Evolutionary conservation across 1,140 invertebrate species (phyloP).

Genomic region (Drosophila neocordata): DNA sequence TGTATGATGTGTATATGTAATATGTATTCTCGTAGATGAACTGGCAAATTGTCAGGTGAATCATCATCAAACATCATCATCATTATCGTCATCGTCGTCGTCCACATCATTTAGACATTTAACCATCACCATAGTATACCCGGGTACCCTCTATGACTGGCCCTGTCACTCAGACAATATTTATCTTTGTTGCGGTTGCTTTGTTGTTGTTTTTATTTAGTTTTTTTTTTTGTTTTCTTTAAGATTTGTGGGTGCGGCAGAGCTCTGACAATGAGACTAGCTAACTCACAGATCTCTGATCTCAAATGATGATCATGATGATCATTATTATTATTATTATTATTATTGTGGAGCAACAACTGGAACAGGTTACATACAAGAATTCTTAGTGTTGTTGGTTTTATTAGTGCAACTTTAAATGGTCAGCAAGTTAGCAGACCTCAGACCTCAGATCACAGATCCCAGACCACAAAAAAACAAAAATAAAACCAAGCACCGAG

Average conservation of each 20-base stretch:
- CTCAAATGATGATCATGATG: conserved; percentile 7
- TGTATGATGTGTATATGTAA: neutral
- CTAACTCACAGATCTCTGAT: conserved; percentile 1
- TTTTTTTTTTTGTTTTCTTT: neutral
- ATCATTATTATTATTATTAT: neutral
- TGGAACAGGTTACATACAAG: conserved; percentile 47
- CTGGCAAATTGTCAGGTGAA: conserved; percentile 45
- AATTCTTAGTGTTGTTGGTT: conserved; percentile 37
- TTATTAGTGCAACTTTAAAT: conserved; percentile 51
- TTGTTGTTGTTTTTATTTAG: neutral
- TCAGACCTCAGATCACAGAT: conserved; percentile 18
- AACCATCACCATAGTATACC: neutral
- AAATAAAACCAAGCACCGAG: neutral
- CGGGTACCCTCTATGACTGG: neutral
- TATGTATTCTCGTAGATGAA: conserved; percentile 8
- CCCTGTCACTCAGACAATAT: conserved; percentile 4
- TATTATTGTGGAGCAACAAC: neutral
- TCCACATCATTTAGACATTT: neutral
- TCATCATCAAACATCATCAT: conserved; percentile 35
- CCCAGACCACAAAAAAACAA: neutral
- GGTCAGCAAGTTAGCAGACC: conserved; percentile 22
- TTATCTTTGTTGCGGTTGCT: conserved; percentile 7
- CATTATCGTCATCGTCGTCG: no score
- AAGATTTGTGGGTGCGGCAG: neutral
- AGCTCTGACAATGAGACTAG: conserved; percentile 3